phyloP scores from a whole-genome alignment of 2,888 invertebrate genomes.

The Deilephila porcellus region DNA sequence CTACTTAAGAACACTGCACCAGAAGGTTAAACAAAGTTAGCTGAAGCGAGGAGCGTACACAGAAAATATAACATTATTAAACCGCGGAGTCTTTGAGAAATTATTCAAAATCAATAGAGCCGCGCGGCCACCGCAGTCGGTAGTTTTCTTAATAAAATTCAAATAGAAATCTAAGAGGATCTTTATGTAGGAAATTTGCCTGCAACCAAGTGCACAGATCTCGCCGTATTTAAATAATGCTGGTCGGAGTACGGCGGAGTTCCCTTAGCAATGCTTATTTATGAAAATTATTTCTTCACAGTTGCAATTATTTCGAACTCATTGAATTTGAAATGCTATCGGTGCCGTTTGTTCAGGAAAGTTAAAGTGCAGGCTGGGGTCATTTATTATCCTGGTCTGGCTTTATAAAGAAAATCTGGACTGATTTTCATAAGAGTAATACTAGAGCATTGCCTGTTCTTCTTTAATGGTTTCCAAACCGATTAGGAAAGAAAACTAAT shows the following conservation, averaged over 20 bases:
- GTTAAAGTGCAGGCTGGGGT: not conserved
- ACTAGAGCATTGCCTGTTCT: too few relatives aligned
- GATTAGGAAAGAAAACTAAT: too few relatives aligned
- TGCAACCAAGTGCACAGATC: conserved; percentile 26
- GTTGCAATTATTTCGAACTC: conserved; percentile 18
- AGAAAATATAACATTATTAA: conserved; percentile 9
- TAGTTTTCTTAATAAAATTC: conserved; percentile 26
- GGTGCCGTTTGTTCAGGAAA: not conserved
- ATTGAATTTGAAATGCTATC: conserved; percentile 11
- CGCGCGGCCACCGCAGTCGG: conserved; percentile 13
- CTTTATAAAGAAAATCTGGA: too few relatives aligned
- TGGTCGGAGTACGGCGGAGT: not conserved
- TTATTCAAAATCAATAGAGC: conserved; percentile 23
- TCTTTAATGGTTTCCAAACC: too few relatives aligned
- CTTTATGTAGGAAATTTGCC: conserved; percentile 23
- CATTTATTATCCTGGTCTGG: not conserved
- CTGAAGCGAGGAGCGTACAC: not conserved
- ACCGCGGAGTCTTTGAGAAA: conserved; percentile 17
- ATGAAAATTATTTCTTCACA: conserved; percentile 23
- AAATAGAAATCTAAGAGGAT: conserved; percentile 26
- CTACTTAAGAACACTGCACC: not conserved
- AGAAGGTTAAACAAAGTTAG: not conserved
- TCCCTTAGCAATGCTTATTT: conserved; percentile 8
- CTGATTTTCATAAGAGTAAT: too few relatives aligned
- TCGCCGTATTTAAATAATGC: conserved; percentile 25